Conservation (phyloP, 2,797 vertebrate species). For the Emydoidea blandingii region DNA sequence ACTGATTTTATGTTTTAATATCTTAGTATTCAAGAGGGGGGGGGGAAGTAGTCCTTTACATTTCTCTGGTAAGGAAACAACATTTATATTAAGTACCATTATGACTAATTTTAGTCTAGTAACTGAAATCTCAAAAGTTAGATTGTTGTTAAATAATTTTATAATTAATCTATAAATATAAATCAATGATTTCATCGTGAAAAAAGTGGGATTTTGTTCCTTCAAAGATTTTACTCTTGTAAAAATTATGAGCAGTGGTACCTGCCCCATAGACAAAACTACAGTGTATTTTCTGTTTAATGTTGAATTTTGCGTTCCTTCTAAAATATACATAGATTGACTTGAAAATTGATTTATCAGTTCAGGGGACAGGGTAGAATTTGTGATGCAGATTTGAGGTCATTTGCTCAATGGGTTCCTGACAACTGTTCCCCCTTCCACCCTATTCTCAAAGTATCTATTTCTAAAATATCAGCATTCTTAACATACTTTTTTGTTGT, state of each 20-base stretch:
- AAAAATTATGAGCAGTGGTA: not conserved
- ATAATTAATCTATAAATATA: no score
- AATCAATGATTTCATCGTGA: not conserved
- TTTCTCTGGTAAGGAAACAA: not conserved
- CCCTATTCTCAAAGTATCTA: not conserved
- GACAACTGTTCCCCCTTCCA: not conserved
- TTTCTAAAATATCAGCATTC: not conserved
- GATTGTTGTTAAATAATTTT: no score
- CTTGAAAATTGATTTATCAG: not conserved
- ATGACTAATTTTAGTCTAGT: not conserved
- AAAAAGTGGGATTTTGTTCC: not conserved
- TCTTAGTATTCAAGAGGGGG: not conserved
- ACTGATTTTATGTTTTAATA: not conserved
- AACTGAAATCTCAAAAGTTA: not conserved
- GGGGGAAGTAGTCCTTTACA: not conserved
- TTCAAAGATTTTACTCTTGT: not conserved
- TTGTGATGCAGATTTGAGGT: not conserved
- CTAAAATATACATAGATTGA: not conserved
- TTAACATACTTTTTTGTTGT: not conserved
- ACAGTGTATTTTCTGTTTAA: not conserved
- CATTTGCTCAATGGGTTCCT: not conserved
- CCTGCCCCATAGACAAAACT: not conserved
- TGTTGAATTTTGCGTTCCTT: not conserved
- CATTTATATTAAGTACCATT: not conserved
- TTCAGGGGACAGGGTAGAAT: not conserved